Conservation (phyloP, 1,140 invertebrate genomes). For the Neuroterus valhalla region DNA sequence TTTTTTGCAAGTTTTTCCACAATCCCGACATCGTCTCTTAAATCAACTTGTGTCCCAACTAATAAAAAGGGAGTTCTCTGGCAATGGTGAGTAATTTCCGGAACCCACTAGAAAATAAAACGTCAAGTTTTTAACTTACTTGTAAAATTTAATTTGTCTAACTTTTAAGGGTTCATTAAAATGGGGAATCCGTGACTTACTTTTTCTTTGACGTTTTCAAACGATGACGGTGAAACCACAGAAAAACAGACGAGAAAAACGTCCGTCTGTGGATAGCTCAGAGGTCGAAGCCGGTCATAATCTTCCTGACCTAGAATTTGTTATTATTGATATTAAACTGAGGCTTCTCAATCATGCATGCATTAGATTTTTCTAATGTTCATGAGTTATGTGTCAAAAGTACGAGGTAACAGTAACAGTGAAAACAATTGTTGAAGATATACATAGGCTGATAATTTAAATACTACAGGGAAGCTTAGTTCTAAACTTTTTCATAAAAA, state of each 20-base stretch:
- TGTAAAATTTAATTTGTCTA: neutral
- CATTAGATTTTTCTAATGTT: too few relatives aligned
- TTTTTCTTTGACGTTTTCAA: conserved; percentile 99
- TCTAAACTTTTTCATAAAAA: too few relatives aligned
- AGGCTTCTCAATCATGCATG: too few relatives aligned
- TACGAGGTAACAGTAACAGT: too few relatives aligned
- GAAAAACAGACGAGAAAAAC: conserved; percentile 99
- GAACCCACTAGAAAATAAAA: conserved; percentile 90
- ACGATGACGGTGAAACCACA: conserved; percentile 98
- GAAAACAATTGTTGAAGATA: too few relatives aligned
- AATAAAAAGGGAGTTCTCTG: conserved; percentile 98
- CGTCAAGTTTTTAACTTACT: conserved; percentile 20
- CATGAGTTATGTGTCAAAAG: too few relatives aligned
- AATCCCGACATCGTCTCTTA: conserved; percentile 97
- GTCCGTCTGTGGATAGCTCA: conserved; percentile 99
- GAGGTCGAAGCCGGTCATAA: conserved; percentile 95
- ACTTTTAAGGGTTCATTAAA: neutral
- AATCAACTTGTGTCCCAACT: conserved; percentile 99
- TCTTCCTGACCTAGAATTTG: conserved; percentile 90
- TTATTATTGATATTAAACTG: neutral
- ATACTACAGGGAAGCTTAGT: too few relatives aligned
- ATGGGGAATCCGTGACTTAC: conserved; percentile 74
- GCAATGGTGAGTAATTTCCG: conserved; percentile 99
- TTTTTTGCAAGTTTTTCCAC: conserved; percentile 99
- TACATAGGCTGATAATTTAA: too few relatives aligned